Percentiles rank a stretch among this genome's conserved stretches.
Evolutionary conservation across 2,888 invertebrate species (phyloP).

Genomic region (Limnephilus auricula): DNA sequence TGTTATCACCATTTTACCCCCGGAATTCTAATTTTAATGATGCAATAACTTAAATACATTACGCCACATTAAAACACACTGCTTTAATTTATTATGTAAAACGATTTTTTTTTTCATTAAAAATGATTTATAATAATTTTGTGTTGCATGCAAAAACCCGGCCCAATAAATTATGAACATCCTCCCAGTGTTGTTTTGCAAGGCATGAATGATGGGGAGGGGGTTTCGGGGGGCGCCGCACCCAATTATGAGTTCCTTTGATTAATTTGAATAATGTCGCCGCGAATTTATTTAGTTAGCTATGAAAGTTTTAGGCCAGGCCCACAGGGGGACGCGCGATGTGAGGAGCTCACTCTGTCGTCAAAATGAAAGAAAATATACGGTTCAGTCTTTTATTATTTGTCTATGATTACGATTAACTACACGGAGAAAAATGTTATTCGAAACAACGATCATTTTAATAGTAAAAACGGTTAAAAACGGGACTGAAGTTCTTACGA

Average conservation of each 20-base stretch:
- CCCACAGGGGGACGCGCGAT: not conserved
- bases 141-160: not conserved
- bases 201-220: not conserved
- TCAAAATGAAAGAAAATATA: not conserved
- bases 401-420: not conserved
- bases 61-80: too few species aligned
- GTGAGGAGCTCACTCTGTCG: not conserved
- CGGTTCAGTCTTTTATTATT: not conserved
- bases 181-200: constrained; percentile 6
- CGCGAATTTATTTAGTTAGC: constrained; percentile 63
- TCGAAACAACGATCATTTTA: not conserved
- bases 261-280: constrained; percentile 64
- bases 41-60: too few species aligned
- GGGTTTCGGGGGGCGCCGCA: not conserved
- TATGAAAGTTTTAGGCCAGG: constrained; percentile 50
- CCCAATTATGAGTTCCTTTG: constrained; percentile 65
- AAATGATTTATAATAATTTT: not conserved
- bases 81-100: too few species aligned
- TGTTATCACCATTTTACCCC: too few species aligned
- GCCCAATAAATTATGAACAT: constrained; percentile 6
- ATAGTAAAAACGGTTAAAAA: too few species aligned
- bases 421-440: too few species aligned
- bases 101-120: too few species aligned
- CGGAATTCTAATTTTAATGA: too few species aligned
- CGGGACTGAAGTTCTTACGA: too few species aligned